Evolutionary conservation across 2,113 vertebrate genomes (phyloP), one percentile per base, ranked within the genome.

Genomic region (Stigmatopora argus): DNA sequence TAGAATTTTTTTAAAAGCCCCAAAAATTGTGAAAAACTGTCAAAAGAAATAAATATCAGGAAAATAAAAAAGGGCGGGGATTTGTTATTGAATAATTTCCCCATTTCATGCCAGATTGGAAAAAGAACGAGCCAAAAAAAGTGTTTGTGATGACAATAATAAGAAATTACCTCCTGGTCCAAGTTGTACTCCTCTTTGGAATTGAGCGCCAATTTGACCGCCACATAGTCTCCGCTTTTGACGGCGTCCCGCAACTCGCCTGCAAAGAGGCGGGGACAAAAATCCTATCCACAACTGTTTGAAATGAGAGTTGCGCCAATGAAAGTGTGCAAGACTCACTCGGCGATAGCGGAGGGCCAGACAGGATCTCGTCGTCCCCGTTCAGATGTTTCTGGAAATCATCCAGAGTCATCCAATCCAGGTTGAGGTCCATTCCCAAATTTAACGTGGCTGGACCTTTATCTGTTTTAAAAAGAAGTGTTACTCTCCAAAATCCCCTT

Each of bases 361-460:
- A 75, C 18, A 90, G 83, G 62, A 92, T 90, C 79, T 96, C 94
- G 86, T 98, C 93, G 51, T 93, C 92, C 71, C 95, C 96, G 61
- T 94, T 93, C 53, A 98, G 90, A 82, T 99, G 96, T 87, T 93
- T 98, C 73, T 98, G 97, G 76, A 99, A 97, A 74, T 99, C 95
- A 49, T 99, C 95, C 35, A 98, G 79, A 0, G 93, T 94, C 91
- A 99, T 94, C 95, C 94, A 98, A 62, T 99, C 94, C 70, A 99
- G 86, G 72, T 97, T 94, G 26, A 99, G 90, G 69, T 98, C 95
- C 92, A 98, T 94, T 69, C 94, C 96, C 68, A 98, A 88, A 81
- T 90, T 97, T 68, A 96, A 61, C 53, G 94, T 90, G 53, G 90
- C 84, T 9, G 85, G 88, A 10, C 78, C 85, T 52, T 86, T 89